Conservation (phyloP, 1,140 invertebrate species). For the Copidosoma floridanum region DNA sequence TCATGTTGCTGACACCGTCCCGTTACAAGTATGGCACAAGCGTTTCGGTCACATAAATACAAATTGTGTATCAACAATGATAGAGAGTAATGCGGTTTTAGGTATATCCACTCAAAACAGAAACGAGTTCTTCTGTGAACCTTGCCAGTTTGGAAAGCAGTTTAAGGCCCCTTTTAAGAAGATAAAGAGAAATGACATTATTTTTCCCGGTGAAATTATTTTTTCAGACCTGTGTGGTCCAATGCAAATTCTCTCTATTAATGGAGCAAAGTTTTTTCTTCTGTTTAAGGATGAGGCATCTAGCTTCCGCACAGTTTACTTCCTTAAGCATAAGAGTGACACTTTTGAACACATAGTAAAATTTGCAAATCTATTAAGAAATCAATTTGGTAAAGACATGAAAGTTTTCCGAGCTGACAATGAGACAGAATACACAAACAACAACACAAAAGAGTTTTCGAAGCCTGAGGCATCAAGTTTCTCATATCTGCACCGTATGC, state of each 20-base stretch:
- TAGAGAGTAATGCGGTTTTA: background rate
- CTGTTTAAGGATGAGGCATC: constrained; percentile 29
- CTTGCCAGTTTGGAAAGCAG: background rate
- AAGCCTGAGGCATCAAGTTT: constrained; percentile 19
- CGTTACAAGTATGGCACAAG: background rate
- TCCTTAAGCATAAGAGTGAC: constrained; percentile 41
- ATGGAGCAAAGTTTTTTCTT: constrained; percentile 15
- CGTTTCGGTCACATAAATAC: background rate
- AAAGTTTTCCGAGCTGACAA: too few species aligned
- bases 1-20: background rate
- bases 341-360: constrained; percentile 32
- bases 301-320: constrained; percentile 33
- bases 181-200: background rate
- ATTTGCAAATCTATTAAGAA: constrained; percentile 23
- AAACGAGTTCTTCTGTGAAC: background rate
- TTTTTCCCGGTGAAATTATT: constrained; percentile 18
- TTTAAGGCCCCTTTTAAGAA: background rate
- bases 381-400: constrained; percentile 17
- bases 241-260: constrained; percentile 9
- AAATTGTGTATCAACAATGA: background rate
- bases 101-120: background rate
- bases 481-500: constrained; percentile 40
- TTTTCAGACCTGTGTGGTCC: constrained; percentile 34
- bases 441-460: constrained; percentile 15
- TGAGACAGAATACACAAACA: constrained; percentile 27